Evolutionary conservation across 2,888 invertebrate genomes (phyloP), one percentile per base, ranked within the genome.

Genomic region (Sesia apiformis): DNA sequence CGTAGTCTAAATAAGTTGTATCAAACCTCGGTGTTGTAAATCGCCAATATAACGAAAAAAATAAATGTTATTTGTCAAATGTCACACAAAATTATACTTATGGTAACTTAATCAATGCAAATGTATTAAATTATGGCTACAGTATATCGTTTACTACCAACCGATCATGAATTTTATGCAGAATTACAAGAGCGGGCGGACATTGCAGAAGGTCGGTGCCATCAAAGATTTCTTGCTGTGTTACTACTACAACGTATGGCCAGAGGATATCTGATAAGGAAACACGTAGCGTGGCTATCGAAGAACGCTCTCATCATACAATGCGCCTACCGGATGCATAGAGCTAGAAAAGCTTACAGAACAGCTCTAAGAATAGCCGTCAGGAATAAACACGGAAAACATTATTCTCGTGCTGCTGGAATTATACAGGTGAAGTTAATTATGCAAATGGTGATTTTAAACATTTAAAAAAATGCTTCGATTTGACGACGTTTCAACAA

Each of bases 221-320:
- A 67, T 54, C 56, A 61, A 53, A 70, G 80, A 52, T 88, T 80
- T 56, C 56, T 67, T 5, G 84, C 89, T 5, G 78, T 77, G 0
- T 57, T 84, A 52, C 57, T 81, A 0, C 63, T 89, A 40, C 84
- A 83, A 52, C 78, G 81, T 5, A 68, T 81, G 63, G 63, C 70
- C 38, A 73, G 89, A 53, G 84, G 82, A 1, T 75, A 81, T 58
- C 63, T 86, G 53, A 82, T 84, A 39, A 73, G 84, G 51, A 84
- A 81, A 56, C 79, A 88, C 57, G 58, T 89, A 6, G 74, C 75
- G 1, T 81, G 82, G 84, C 63, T 89, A 41, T 69, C 81, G 4
- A 63, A 69, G 52, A 83, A 87, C 53, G 87, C 87, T 3, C 75
- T 58, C 3, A 81, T 61, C 7, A 87, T 89, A 61, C 89, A 89